A percentile compares a stretch with the other conserved stretches of the same genome.
Evolutionary conservation across 30 jellyfish, hydroid and myxozoan species (phyloP).

Genomic region (Aurelia sp.): DNA sequence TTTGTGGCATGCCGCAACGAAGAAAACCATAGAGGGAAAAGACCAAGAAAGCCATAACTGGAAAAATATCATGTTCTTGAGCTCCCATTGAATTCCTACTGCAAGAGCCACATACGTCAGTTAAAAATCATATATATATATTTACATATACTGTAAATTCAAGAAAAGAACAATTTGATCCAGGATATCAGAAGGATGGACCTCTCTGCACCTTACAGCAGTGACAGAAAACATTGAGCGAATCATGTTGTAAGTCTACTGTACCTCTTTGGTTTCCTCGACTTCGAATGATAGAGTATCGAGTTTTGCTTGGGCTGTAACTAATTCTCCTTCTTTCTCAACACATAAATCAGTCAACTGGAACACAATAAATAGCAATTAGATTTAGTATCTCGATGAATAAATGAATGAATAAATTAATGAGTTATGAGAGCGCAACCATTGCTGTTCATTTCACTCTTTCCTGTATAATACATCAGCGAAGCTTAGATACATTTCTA

Average conservation of each 20-base stretch:
- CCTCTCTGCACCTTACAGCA: no score
- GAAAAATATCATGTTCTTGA: no score
- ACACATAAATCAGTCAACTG: constrained; percentile 37
- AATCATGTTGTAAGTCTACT: not conserved
- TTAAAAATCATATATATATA: no score
- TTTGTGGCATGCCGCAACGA: no score
- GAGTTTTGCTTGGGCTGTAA: constrained; percentile 5
- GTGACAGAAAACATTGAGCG: not conserved
- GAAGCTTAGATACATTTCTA: no score
- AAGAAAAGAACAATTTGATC: no score
- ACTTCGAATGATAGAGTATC: constrained; percentile 12
- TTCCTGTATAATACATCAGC: not conserved
- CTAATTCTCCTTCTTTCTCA: constrained; percentile 38
- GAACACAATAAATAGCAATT: not conserved
- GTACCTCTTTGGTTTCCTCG: constrained; percentile 42
- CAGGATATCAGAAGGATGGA: no score
- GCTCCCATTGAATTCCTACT: no score
- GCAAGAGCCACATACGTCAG: no score
- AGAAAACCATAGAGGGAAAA: no score
- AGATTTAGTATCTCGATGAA: not conserved
- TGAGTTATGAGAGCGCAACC: not conserved
- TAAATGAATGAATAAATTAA: not conserved
- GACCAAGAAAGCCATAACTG: no score
- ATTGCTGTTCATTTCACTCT: not conserved
- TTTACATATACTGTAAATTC: no score